These are phyloP conservation scores for Elaphurus davidianus DNA, from an alignment of 2,113 vertebrate genomes.

Conservation along the genomic window DNA sequence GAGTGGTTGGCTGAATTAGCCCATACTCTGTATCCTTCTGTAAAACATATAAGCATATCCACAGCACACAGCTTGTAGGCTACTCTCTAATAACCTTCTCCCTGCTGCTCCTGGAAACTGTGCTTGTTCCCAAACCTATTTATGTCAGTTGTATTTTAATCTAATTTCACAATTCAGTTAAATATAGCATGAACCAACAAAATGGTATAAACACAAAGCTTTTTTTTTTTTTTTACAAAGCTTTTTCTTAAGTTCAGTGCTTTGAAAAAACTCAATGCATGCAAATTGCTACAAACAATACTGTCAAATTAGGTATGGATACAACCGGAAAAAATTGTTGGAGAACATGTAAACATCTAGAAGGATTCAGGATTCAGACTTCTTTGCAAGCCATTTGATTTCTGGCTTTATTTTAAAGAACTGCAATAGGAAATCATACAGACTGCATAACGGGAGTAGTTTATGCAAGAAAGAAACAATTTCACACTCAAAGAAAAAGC, in stretches of 20 bases:
- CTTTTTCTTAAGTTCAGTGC: conserved; percentile 24
- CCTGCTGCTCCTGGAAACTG: not conserved
- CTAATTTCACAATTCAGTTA: conserved; percentile 66
- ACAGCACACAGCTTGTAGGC: not conserved
- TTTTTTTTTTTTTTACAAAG: conserved; percentile 40
- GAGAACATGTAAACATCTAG: not conserved
- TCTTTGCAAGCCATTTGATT: not conserved
- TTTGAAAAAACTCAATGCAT: conserved; percentile 37
- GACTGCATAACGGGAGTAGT: not conserved
- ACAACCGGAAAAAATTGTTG: not conserved
- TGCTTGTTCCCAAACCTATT: conserved; percentile 44
- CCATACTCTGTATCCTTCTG: not conserved
- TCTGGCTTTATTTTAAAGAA: not conserved
- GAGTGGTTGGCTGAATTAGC: not conserved
- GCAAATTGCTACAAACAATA: conserved; percentile 57
- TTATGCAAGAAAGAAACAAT: not conserved
- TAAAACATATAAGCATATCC: not conserved
- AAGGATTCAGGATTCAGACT: not conserved
- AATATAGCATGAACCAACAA: conserved; percentile 52
- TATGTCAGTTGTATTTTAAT: conserved; percentile 55
- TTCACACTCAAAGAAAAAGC: not conserved
- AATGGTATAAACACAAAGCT: conserved; percentile 22
- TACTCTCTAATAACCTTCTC: not conserved
- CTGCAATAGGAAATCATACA: not conserved
- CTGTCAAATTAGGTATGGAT: conserved; percentile 48